Evolutionary conservation across 2,888 invertebrate species (phyloP).

Genomic region (Deilephila porcellus): DNA sequence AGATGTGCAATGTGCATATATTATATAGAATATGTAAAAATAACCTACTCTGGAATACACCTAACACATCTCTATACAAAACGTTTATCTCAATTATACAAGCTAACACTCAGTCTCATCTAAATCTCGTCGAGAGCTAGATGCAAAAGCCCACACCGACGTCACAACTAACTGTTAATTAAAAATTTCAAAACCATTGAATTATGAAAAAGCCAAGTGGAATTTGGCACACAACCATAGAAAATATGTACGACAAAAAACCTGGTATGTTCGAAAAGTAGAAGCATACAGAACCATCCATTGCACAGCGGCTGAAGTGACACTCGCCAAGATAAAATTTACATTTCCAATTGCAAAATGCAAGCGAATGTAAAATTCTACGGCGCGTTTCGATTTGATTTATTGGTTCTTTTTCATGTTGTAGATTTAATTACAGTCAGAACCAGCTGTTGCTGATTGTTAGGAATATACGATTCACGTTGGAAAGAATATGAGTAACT

Average conservation of each 20-base stretch:
- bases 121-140: background rate
- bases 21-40: no score
- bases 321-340: constrained; percentile 10
- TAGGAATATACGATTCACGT: no score
- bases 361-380: background rate
- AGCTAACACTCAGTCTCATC: background rate
- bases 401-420: background rate
- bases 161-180: background rate
- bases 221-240: no score
- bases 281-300: background rate
- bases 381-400: background rate
- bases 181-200: constrained; percentile 3
- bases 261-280: background rate
- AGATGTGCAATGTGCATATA: no score
- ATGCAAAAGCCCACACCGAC: background rate
- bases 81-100: no score
- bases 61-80: no score
- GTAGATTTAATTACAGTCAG: background rate
- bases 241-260: background rate
- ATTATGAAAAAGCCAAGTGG: background rate
- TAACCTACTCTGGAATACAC: no score
- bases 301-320: background rate
- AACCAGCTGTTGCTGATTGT: background rate
- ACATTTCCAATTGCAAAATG: constrained; percentile 6
- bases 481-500: background rate